Evolutionary conservation across 2,113 vertebrate genomes (phyloP).

Genomic region (Hippolais icterina): DNA sequence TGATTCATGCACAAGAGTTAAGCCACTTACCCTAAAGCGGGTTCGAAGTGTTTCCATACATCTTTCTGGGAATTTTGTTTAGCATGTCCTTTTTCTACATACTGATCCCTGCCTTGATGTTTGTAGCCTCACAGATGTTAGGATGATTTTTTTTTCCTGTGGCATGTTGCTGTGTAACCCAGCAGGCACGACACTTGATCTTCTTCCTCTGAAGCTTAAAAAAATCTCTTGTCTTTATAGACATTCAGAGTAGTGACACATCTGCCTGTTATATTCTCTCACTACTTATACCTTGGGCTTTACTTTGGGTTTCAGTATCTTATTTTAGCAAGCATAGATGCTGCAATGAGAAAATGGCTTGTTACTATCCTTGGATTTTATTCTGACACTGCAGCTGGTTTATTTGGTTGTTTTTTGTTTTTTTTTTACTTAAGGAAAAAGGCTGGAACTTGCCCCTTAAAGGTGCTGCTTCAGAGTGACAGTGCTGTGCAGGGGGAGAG

Average conservation of each 20-base stretch:
- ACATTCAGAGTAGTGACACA: neutral
- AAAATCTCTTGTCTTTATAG: neutral
- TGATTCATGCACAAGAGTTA: neutral
- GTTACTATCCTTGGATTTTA: neutral
- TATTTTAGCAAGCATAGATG: neutral
- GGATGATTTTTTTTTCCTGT: neutral
- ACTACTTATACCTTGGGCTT: neutral
- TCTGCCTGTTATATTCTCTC: neutral
- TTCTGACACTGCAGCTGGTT: neutral
- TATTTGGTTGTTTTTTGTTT: neutral
- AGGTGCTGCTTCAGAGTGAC: neutral
- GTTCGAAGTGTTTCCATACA: rapidly evolving
- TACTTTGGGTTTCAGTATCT: neutral
- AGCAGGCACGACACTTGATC: neutral
- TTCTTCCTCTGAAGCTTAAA: neutral
- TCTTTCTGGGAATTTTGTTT: neutral
- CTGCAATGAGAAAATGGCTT: neutral
- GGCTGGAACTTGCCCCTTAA: neutral
- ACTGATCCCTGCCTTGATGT: neutral
- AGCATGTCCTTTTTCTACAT: neutral
- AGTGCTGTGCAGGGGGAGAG: neutral
- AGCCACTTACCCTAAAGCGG: neutral
- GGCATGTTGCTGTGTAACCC: neutral
- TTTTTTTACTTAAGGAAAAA: neutral
- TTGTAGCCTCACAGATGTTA: neutral